These are phyloP conservation scores for Palythoa grandiflora DNA, from an alignment of 92 coral and sea anemone species.

Conservation along the genomic window DNA sequence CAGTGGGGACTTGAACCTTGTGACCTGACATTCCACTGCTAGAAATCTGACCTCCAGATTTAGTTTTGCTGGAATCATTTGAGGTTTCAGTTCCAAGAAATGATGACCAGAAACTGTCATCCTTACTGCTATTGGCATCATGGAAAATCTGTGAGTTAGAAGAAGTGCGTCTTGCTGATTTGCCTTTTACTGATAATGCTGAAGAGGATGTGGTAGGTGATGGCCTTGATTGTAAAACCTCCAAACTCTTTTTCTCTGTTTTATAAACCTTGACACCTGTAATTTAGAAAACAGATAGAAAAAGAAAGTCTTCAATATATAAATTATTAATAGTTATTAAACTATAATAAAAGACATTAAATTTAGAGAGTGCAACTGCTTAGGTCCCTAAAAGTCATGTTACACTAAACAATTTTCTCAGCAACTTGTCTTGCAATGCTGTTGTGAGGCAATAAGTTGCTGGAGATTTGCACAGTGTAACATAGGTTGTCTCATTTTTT, in stretches of 20 bases:
- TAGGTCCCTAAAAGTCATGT: too few relatives aligned
- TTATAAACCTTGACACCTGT: slow-evolving; percentile 13
- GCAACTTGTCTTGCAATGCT: too few relatives aligned
- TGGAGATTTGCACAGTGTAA: too few relatives aligned
- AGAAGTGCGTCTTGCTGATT: slow-evolving; percentile 25
- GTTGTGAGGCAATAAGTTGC: too few relatives aligned
- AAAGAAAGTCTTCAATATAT: neutral
- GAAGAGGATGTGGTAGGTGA: slow-evolving; percentile 33
- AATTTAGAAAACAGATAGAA: neutral
- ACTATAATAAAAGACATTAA: too few relatives aligned
- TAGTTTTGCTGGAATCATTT: neutral
- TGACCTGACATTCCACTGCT: slow-evolving; percentile 38
- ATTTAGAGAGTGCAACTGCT: too few relatives aligned
- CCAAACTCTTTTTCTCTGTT: slow-evolving; percentile 26
- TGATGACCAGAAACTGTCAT: slow-evolving; percentile 86
- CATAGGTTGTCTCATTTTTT: too few relatives aligned
- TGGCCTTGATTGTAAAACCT: neutral
- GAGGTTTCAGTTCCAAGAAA: slow-evolving; percentile 73
- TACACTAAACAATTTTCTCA: too few relatives aligned
- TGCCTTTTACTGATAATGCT: slow-evolving; percentile 31
- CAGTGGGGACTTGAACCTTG: neutral
- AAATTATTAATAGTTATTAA: neutral
- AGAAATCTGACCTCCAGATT: slow-evolving; percentile 39
- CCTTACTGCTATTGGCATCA: slow-evolving; percentile 40
- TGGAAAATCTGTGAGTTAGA: slow-evolving; percentile 33